Evolutionary conservation across 1,140 invertebrate species (phyloP), one percentile per base, ranked within the genome.

Genomic region (Drosophila ambigua): DNA sequence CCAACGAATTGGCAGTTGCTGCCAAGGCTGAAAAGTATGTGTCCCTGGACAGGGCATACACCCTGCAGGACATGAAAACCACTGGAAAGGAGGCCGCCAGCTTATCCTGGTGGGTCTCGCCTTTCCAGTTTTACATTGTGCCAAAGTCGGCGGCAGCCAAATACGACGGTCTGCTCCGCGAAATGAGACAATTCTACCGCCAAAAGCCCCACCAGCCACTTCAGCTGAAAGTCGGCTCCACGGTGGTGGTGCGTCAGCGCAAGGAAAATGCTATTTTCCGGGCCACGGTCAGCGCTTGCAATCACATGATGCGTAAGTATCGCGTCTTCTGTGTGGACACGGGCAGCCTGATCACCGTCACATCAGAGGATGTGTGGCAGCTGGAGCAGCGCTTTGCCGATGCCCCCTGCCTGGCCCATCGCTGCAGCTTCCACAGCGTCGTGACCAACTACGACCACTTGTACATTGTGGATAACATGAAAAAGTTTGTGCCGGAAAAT

Each of bases 261-360:
- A 94, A 94, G n/a, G 95, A 96, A 78, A 93, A 93, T 31, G 94
- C 94, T 9, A 91, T 96, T 5, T 95, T 96, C 90, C 92, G 96
- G 44, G 95, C 95, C 2, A 93, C 94, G 54, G 91, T 96, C 2
- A 72, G 94, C 8, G 93, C 94, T 23, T 82, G 93, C 2, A 93
- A 94, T 65, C 87, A 88, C 15, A 92, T 93, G 61, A 90, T 92
- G 26, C 92, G 92, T 7, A 93, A 94, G 64, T 94, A 94, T 77
- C 93, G 94, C 35, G 94, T 96, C 0, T 93, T 94, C 28, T 96
- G 95, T 65, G 92, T 97, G 1, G 96, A 97, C 92, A 96, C 95
- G 78, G 96, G 96, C 31, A 97, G 97, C 83, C 92, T 92, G 26
- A 93, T 93, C 26, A 89, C 93, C 0, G 94, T 96, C 0, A 92